These are phyloP conservation scores for Ifrita kowaldi DNA, from an alignment of 2,113 vertebrate species.

Conservation along the genomic window DNA sequence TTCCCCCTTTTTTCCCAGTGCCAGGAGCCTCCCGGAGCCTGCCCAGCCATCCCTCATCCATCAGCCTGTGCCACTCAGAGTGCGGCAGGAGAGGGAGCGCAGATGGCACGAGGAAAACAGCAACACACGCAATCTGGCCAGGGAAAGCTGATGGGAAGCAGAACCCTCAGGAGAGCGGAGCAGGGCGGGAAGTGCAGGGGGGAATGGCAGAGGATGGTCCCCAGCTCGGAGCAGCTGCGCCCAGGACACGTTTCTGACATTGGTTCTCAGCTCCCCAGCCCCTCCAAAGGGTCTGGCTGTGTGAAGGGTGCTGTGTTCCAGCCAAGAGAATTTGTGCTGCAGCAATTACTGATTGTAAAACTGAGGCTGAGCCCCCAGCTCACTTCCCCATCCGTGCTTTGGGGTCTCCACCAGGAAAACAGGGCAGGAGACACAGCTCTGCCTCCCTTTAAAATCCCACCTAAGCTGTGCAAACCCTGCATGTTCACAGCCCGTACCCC, in stretches of 20 bases:
- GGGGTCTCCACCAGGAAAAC: neutral
- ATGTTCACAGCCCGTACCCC: neutral
- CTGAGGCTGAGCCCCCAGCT: neutral
- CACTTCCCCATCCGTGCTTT: neutral
- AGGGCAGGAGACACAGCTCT: neutral
- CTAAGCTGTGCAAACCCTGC: neutral
- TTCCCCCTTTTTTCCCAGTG: neutral
- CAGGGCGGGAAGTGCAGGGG: neutral
- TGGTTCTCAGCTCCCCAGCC: neutral
- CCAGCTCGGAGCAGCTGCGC: neutral
- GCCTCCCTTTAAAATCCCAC: neutral
- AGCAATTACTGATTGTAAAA: neutral
- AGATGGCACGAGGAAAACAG: neutral
- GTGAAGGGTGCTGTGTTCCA: neutral
- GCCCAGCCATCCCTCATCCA: neutral
- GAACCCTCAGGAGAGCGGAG: neutral
- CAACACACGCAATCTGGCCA: neutral
- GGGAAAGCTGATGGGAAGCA: neutral
- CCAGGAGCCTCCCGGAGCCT: neutral
- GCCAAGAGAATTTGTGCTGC: neutral
- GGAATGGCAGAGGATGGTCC: neutral
- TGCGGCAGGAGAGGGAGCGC: neutral
- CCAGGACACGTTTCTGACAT: rapidly evolving
- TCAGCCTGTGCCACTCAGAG: neutral
- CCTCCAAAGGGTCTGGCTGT: neutral